A percentile compares a stretch with the other conserved stretches of the same genome.
phyloP scores from a whole-genome alignment of 2,797 vertebrate species.

The Gadopsis bispinosus region DNA sequence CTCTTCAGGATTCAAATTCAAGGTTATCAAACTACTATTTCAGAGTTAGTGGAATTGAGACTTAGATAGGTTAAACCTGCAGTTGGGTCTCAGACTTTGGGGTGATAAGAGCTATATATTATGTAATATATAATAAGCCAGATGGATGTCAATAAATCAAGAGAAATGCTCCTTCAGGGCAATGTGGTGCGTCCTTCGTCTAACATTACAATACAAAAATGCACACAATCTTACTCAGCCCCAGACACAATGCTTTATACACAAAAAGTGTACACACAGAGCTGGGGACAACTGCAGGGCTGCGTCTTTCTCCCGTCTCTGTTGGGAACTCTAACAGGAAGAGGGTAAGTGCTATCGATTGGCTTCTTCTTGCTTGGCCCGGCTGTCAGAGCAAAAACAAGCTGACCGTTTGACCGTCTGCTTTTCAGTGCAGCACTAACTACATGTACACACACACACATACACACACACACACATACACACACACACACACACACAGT shows the following conservation, averaged over 20 bases:
- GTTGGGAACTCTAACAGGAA: slow-evolving; percentile 77
- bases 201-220: slow-evolving; percentile 35
- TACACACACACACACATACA: slow-evolving; percentile 26
- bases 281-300: slow-evolving; percentile 42
- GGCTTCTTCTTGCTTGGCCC: slow-evolving; percentile 77
- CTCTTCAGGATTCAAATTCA: slow-evolving; percentile 29
- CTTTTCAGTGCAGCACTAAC: slow-evolving; percentile 38
- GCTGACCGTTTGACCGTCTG: slow-evolving; percentile 72
- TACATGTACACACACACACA: slow-evolving; percentile 4
- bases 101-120: background rate
- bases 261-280: slow-evolving; percentile 39
- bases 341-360: slow-evolving; percentile 84
- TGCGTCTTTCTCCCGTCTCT: slow-evolving; percentile 57
- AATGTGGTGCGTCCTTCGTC: slow-evolving; percentile 37
- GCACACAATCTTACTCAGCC: slow-evolving; percentile 36
- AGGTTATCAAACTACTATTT: slow-evolving; percentile 23
- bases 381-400: slow-evolving; percentile 74
- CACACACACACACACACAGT: slow-evolving; percentile 4
- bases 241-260: slow-evolving; percentile 37
- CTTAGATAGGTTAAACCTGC: slow-evolving; percentile 4
- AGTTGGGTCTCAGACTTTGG: background rate
- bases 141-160: slow-evolving; percentile 46
- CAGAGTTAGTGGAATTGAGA: slow-evolving; percentile 4
- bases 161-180: slow-evolving; percentile 19
- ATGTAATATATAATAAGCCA: background rate